These are phyloP conservation scores for Mythimna pallens DNA, from an alignment of 2,888 invertebrate species.

Conservation along the genomic window DNA sequence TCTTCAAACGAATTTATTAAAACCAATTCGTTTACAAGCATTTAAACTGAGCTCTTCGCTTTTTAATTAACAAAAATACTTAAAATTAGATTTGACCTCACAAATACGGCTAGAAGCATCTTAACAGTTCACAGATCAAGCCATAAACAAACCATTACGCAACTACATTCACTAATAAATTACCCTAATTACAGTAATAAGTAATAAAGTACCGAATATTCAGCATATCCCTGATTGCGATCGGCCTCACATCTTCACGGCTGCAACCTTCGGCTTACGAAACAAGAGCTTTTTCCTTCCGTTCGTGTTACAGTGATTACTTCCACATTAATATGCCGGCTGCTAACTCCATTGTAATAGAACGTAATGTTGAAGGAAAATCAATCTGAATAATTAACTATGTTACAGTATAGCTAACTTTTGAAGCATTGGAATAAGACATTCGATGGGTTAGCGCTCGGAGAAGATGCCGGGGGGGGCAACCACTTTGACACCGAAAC, in stretches of 20 bases:
- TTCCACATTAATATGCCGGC: slow-evolving; percentile 59
- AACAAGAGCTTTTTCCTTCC: slow-evolving; percentile 83
- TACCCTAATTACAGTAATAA: slow-evolving; percentile 41
- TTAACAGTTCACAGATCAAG: slow-evolving; percentile 30
- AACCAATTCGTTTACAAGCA: not conserved
- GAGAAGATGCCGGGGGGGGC: too few species aligned
- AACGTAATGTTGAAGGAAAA: slow-evolving; percentile 66
- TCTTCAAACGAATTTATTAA: not conserved
- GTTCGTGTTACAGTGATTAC: slow-evolving; percentile 65
- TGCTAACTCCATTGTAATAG: slow-evolving; percentile 62
- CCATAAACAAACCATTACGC: slow-evolving; percentile 48
- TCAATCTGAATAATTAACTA: slow-evolving; percentile 35
- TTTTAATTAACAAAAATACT: slow-evolving; percentile 20
- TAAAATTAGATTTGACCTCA: slow-evolving; percentile 33
- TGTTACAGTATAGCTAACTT: slow-evolving; percentile 25
- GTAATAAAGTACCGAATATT: slow-evolving; percentile 59
- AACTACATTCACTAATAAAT: slow-evolving; percentile 48
- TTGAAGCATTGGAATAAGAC: slow-evolving; percentile 29
- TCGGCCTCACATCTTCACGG: slow-evolving; percentile 75
- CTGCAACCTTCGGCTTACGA: slow-evolving; percentile 74
- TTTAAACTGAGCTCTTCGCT: slow-evolving; percentile 14
- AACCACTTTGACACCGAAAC: too few species aligned
- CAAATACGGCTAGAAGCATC: slow-evolving; percentile 40
- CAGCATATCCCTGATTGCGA: slow-evolving; percentile 67
- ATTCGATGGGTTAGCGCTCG: slow-evolving; percentile 1